Conservation (phyloP, 2,888 invertebrate species). For the Tenthredo amoena region DNA sequence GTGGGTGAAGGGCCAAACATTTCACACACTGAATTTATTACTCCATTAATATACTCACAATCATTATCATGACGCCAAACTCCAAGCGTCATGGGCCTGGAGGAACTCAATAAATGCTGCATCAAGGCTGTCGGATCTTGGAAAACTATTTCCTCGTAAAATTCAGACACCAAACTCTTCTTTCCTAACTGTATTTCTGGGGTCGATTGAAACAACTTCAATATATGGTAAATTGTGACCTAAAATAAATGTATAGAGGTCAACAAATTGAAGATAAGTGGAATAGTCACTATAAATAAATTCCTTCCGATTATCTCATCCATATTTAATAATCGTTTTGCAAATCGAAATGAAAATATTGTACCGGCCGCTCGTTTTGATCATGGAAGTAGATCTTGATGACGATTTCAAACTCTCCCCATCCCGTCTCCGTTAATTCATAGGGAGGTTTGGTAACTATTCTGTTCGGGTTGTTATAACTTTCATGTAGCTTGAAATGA, state of each 20-base stretch:
- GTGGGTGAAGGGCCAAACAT: neutral
- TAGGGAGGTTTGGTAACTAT: constrained; percentile 97
- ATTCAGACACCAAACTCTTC: constrained; percentile 92
- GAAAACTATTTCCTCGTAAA: constrained; percentile 97
- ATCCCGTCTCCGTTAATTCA: constrained; percentile 98
- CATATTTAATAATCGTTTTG: neutral
- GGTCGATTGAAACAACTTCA: constrained; percentile 94
- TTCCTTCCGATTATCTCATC: neutral
- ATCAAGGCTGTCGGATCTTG: constrained; percentile 94
- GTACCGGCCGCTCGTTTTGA: constrained; percentile 95
- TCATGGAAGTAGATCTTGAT: constrained; percentile 99
- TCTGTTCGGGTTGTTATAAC: constrained; percentile 96
- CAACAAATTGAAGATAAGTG: constrained; percentile 27
- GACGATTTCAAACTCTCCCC: constrained; percentile 99
- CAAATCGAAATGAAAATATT: constrained; percentile 67
- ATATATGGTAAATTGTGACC: constrained; percentile 96
- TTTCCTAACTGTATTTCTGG: constrained; percentile 80
- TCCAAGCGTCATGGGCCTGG: constrained; percentile 87
- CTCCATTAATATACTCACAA: constrained; percentile 82
- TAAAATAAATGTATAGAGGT: constrained; percentile 78
- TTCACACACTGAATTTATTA: constrained; percentile 44
- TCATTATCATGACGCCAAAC: constrained; percentile 93
- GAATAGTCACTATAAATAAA: constrained; percentile 48
- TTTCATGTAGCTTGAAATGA: constrained; percentile 98
- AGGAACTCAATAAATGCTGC: constrained; percentile 91